A percentile compares a stretch with the other conserved stretches of the same genome.
phyloP scores from a whole-genome alignment of 2,113 vertebrate genomes.

The Xenus cinereus region DNA sequence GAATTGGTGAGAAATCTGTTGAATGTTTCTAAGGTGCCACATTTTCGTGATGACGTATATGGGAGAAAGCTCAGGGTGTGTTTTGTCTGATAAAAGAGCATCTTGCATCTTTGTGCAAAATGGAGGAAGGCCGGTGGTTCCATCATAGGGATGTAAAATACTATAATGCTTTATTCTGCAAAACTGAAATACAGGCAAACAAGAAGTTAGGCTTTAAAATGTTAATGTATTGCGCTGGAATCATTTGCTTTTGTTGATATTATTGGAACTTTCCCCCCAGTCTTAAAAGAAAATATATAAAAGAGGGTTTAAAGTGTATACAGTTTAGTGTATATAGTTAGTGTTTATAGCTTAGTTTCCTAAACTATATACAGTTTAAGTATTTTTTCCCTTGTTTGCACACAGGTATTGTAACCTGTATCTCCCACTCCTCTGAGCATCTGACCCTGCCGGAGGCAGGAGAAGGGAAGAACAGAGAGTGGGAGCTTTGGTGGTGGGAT shows the following conservation, averaged over 20 bases:
- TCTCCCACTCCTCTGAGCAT: not conserved
- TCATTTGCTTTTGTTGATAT: not conserved
- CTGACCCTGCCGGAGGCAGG: not conserved
- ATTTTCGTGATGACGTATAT: not conserved
- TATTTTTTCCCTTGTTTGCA: not conserved
- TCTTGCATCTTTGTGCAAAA: not conserved
- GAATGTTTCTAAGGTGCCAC: not conserved
- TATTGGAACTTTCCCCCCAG: not conserved
- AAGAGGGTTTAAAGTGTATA: not conserved
- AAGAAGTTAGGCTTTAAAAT: conserved; percentile 1
- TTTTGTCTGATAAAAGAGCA: conserved; percentile 29
- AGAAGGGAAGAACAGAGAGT: rapidly evolving
- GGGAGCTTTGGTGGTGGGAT: not conserved
- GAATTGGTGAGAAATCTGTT: not conserved
- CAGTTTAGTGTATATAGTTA: too few species aligned
- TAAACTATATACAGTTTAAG: too few species aligned
- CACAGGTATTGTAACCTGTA: not conserved
- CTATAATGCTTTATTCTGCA: not conserved
- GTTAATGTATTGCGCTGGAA: conserved; percentile 9
- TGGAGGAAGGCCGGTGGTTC: not conserved
- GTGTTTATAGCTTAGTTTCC: too few species aligned
- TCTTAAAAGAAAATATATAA: not conserved
- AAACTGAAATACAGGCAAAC: not conserved
- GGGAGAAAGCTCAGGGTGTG: conserved; percentile 19
- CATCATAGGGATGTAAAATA: not conserved